phyloP scores from a whole-genome alignment of 2,797 vertebrate species.

The Thunnus albacares region DNA sequence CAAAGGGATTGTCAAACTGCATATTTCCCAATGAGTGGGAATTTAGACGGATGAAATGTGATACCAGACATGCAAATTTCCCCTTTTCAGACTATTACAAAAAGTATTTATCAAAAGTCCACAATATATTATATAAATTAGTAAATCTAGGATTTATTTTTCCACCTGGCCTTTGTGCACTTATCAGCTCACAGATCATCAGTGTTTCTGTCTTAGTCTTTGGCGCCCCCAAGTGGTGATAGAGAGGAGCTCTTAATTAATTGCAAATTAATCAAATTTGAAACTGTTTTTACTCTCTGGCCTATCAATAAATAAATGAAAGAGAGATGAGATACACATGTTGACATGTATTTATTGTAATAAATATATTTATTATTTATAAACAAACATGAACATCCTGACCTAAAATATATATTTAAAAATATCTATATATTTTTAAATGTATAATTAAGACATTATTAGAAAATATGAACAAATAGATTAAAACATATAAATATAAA shows the following conservation, averaged over 20 bases:
- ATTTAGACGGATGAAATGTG: neutral
- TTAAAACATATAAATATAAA: too few species aligned
- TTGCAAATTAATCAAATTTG: neutral
- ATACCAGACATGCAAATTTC: neutral
- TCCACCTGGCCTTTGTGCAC: conserved; percentile 7
- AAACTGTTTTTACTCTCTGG: neutral
- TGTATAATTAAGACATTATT: too few species aligned
- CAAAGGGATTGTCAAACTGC: neutral
- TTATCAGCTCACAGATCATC: neutral
- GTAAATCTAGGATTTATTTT: neutral
- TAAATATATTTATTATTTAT: too few species aligned
- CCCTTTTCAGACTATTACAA: neutral
- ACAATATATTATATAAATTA: neutral
- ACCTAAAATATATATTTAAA: too few species aligned
- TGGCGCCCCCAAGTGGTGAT: conserved; percentile 59
- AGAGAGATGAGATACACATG: neutral
- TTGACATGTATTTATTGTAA: neutral
- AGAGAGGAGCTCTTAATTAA: neutral
- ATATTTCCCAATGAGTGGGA: neutral
- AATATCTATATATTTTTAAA: too few species aligned
- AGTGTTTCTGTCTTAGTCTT: conserved; percentile 35
- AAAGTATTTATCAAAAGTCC: neutral
- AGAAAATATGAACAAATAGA: too few species aligned
- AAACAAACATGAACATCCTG: too few species aligned
- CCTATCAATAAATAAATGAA: neutral